Evolutionary conservation across 2,113 vertebrate genomes (phyloP).

Genomic region (Eclectus roratus): DNA sequence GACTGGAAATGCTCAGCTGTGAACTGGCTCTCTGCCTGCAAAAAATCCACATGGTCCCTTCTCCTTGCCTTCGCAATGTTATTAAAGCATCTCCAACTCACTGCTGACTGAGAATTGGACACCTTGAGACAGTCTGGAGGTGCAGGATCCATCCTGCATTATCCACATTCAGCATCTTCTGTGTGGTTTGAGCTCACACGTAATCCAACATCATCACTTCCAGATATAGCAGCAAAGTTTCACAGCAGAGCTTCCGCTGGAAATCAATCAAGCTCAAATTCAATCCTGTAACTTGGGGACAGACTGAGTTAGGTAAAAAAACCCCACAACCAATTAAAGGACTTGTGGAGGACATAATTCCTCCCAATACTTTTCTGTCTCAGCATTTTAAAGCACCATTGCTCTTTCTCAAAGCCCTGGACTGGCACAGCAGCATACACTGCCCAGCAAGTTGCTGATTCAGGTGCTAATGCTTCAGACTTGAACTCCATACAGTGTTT

Average conservation of each 20-base stretch:
- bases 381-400: neutral
- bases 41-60: neutral
- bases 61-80: neutral
- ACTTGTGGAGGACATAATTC: neutral
- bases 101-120: neutral
- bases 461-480: neutral
- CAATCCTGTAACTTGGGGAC: neutral
- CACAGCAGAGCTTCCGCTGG: neutral
- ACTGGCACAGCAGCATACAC: neutral
- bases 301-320: neutral
- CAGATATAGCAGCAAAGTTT: neutral
- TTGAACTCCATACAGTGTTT: neutral
- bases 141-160: neutral
- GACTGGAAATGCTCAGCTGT: neutral
- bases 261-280: neutral
- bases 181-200: fast-evolving
- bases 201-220: neutral
- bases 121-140: neutral
- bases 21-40: neutral
- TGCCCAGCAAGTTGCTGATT: neutral
- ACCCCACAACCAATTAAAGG: neutral
- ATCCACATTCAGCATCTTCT: neutral
- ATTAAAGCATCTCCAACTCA: neutral
- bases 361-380: neutral
- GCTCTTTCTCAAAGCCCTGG: neutral